Percentiles rank a stretch among this genome's conserved stretches.
Conservation (phyloP, 2,113 vertebrate species). For the Cephalopterus ornatus region DNA sequence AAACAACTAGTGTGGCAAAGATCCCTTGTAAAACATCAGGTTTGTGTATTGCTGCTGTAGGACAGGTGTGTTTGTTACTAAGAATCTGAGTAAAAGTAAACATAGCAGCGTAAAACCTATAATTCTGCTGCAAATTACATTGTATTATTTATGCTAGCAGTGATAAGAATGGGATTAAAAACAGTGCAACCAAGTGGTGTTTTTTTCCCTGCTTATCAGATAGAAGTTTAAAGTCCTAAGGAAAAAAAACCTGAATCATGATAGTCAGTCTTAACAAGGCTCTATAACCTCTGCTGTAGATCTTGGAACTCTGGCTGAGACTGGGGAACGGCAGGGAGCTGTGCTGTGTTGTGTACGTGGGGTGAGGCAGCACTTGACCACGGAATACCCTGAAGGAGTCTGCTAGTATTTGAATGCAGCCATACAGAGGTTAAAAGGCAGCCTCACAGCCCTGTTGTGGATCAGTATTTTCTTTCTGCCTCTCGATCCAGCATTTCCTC, state of each 20-base stretch:
- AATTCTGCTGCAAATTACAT: neutral
- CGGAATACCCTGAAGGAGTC: neutral
- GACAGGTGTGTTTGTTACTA: neutral
- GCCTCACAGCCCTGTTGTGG: neutral
- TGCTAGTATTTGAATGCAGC: neutral
- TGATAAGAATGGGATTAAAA: neutral
- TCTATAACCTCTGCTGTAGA: neutral
- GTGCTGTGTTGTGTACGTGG: neutral
- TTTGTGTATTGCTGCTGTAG: neutral
- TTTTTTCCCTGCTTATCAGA: neutral
- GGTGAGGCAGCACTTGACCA: neutral
- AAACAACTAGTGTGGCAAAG: neutral
- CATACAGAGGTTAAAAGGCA: neutral
- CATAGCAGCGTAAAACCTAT: neutral
- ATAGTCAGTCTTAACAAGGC: neutral
- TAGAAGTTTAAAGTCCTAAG: neutral
- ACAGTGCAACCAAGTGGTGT: fast-evolving
- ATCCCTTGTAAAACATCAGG: neutral
- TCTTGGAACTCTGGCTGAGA: neutral
- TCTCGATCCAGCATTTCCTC: neutral
- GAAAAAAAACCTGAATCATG: fast-evolving
- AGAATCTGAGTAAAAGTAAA: neutral
- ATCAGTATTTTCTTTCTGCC: neutral
- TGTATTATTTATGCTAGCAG: neutral
- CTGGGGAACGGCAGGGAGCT: neutral